These are phyloP conservation scores for Tachysurus fulvidraco DNA, from an alignment of 2,113 vertebrate species.

Conservation along the genomic window DNA sequence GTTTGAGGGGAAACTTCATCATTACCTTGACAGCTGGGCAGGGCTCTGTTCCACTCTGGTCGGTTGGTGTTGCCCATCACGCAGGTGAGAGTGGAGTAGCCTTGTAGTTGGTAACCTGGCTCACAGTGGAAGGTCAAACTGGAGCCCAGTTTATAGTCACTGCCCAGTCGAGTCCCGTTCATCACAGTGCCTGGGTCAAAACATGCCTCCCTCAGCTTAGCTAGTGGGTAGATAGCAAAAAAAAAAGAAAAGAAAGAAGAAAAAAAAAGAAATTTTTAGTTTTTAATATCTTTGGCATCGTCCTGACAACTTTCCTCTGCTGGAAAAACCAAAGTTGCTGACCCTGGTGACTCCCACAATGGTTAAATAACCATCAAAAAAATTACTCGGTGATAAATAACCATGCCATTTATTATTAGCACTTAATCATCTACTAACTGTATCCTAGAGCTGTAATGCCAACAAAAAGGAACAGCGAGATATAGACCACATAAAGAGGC, in stretches of 20 bases:
- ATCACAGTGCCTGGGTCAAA: conserved; percentile 98
- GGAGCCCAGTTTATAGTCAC: conserved; percentile 96
- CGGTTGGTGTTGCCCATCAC: conserved; percentile 96
- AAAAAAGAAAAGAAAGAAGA: conserved; percentile 29
- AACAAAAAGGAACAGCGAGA: background rate
- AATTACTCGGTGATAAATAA: background rate
- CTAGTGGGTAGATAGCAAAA: conserved; percentile 66
- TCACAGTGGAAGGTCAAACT: conserved; percentile 97
- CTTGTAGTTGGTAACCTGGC: conserved; percentile 93
- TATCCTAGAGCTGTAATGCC: background rate
- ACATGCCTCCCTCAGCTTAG: conserved; percentile 96
- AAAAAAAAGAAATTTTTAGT: background rate
- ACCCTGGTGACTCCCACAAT: too few relatives aligned
- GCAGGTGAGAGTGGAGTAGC: conserved; percentile 95
- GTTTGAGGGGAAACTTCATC: background rate
- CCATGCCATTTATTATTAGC: background rate
- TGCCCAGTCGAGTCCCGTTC: conserved; percentile 94
- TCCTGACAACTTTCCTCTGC: too few relatives aligned
- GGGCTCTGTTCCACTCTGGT: conserved; percentile 92
- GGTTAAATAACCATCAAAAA: background rate
- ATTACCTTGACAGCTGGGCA: conserved; percentile 94
- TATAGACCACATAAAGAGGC: background rate
- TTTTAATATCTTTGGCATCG: background rate
- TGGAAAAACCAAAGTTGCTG: too few relatives aligned
- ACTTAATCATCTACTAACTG: background rate